Evolutionary conservation across 2,888 invertebrate genomes (phyloP).

Genomic region (Trissolcus brochymenae): DNA sequence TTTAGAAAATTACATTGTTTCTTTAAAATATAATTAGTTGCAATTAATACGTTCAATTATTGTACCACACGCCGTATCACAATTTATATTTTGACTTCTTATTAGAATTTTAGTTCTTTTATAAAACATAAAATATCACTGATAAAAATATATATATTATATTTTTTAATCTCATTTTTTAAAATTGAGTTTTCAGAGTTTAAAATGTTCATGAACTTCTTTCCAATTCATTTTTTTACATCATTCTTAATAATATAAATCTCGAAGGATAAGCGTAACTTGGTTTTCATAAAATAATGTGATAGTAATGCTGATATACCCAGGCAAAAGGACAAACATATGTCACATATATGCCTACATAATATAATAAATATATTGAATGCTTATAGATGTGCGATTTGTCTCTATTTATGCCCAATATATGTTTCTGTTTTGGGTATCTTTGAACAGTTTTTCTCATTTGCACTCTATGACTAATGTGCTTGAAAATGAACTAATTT

Average conservation of each 20-base stretch:
- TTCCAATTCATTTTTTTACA: too few relatives aligned
- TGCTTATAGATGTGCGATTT: too few relatives aligned
- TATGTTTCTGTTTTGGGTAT: too few relatives aligned
- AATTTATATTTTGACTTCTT: slow-evolving; percentile 6
- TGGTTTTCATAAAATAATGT: too few relatives aligned
- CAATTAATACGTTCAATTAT: slow-evolving; percentile 1
- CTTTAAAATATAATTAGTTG: too few relatives aligned
- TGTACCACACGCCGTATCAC: slow-evolving; percentile 20
- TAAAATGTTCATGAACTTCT: too few relatives aligned
- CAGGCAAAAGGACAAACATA: too few relatives aligned
- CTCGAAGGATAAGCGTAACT: too few relatives aligned
- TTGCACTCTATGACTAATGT: background rate
- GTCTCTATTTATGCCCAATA: too few relatives aligned
- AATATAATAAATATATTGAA: background rate
- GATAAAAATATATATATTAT: background rate
- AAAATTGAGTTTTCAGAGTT: background rate
- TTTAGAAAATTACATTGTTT: background rate
- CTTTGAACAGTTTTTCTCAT: too few relatives aligned
- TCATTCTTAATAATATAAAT: too few relatives aligned
- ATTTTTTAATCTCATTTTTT: background rate
- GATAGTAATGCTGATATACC: too few relatives aligned
- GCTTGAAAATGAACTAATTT: background rate
- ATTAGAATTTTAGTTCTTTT: background rate
- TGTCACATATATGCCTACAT: background rate
- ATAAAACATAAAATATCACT: background rate